Conservation (phyloP, 2,888 invertebrate genomes). For the Epinotia demarniana region DNA sequence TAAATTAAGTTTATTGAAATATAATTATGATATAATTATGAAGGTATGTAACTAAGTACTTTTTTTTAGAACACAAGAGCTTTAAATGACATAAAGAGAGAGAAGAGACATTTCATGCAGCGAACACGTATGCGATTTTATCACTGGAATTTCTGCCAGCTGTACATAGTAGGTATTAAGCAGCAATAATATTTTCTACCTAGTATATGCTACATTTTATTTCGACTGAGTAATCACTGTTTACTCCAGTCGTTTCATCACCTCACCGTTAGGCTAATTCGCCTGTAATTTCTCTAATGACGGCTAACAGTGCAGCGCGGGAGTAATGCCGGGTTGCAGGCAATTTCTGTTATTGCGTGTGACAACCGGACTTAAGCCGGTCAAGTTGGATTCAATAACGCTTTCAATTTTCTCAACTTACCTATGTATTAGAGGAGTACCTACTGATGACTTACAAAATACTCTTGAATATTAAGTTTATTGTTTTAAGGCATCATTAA, state of each 20-base stretch:
- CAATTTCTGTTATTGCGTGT: slow-evolving; percentile 48
- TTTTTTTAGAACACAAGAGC: not conserved
- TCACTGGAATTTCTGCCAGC: not conserved
- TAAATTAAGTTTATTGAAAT: too few relatives aligned
- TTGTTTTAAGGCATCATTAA: not conserved
- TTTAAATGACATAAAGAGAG: too few relatives aligned
- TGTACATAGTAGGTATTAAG: not conserved
- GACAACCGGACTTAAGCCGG: slow-evolving; percentile 46
- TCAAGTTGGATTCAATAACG: slow-evolving; percentile 36
- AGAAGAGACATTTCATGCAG: not conserved
- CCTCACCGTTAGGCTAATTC: slow-evolving; percentile 61
- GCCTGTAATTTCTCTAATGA: slow-evolving; percentile 59
- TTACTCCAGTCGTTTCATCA: slow-evolving; percentile 53
- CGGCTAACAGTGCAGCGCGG: slow-evolving; percentile 52
- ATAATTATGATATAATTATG: too few relatives aligned
- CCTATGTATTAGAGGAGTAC: not conserved
- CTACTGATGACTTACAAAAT: not conserved
- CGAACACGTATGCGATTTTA: not conserved
- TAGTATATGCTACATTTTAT: slow-evolving; percentile 9
- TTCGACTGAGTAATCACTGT: slow-evolving; percentile 46
- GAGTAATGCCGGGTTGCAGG: slow-evolving; percentile 49
- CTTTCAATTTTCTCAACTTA: slow-evolving; percentile 18
- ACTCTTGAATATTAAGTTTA: not conserved
- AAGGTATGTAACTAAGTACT: too few relatives aligned
- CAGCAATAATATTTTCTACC: slow-evolving; percentile 1